Base-by-base conservation (phyloP, 2,888 invertebrate species). In the Candidula unifasciata region DNA sequence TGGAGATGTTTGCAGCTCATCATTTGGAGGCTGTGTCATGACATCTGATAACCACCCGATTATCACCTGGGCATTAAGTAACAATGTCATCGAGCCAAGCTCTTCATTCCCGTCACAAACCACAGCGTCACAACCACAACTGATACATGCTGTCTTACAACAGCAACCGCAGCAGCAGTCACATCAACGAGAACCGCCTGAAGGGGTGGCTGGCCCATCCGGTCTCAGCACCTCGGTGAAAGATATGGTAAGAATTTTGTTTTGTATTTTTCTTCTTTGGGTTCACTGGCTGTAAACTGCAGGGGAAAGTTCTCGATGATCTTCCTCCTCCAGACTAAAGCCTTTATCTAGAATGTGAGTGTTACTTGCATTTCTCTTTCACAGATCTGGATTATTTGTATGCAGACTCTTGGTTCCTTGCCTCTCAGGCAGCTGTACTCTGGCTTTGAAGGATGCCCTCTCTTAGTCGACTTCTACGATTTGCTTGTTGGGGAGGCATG, bases 161-260 rank as follows among this genome's bases (percentile, higher is more conserved):
- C 80, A 33, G 52, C 83, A 60, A 13, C 64, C 24, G 35, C 82
- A 35, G 2, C 82, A 44, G 57, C 82, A 80, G 30, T 64, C 27
- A 33, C 73, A 73, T 37, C 80, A 79, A 24, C 77, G n/a, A 18
- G 76, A 52, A 30, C 37, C 69, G 30, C 21, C 66, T 24, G 60
- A 71, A n/a, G 52, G 60, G 69, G 60, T 37, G 82, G 82, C 82
- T 21, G 77, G 82, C 52, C 77, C 66, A 27, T 77, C 82, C 66
- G 82, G 66, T 27, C 35, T 82, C 10, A 77, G 52, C 6, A 30
- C 60, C 52, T 84, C 79, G 44, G 64, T 69, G 52, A 83, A 83
- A 83, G 69, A 83, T 69, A 83, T 83, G 83, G 83, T 83, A 57
- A 35, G 60, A 54, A 52, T 35, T 37, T 44, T 44, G 6, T 44